These are phyloP conservation scores for Corythornis madagascariensis DNA, from an alignment of 2,113 vertebrate genomes.

Conservation along the genomic window DNA sequence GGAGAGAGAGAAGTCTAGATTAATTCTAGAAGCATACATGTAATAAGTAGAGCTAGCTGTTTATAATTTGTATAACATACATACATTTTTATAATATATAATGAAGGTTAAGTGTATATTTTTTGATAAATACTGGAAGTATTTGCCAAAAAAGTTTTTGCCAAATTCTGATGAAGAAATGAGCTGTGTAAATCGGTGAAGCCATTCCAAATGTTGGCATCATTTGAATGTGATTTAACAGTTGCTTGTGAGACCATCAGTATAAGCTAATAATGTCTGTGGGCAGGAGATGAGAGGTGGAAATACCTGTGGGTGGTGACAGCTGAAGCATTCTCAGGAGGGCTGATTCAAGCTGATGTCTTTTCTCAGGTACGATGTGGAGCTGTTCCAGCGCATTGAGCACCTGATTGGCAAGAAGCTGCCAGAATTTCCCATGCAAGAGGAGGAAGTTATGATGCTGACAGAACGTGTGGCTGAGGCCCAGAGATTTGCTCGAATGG, in stretches of 20 bases:
- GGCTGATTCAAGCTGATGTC: neutral
- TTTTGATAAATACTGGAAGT: neutral
- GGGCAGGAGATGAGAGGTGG: neutral
- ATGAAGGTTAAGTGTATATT: neutral
- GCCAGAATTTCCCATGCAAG: conserved; percentile 92
- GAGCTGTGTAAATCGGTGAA: neutral
- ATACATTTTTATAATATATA: neutral
- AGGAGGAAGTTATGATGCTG: conserved; percentile 98
- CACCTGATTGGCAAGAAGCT: conserved; percentile 95
- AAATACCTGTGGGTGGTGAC: neutral
- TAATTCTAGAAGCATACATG: neutral
- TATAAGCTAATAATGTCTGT: neutral
- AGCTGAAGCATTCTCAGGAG: neutral
- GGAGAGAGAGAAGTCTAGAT: neutral
- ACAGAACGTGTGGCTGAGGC: conserved; percentile 94
- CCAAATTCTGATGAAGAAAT: neutral
- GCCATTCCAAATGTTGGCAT: neutral
- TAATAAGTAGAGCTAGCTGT: neutral
- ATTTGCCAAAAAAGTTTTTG: neutral
- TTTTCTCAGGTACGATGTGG: conserved; percentile 90
- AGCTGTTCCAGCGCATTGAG: conserved; percentile 97
- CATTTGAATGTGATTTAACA: neutral
- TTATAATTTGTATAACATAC: neutral
- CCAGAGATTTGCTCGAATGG: conserved; percentile 92
- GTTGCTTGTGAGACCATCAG: neutral